Evolutionary conservation across 2,797 vertebrate species (phyloP), one percentile per base, ranked within the genome.

Genomic region (Mareca strepera): DNA sequence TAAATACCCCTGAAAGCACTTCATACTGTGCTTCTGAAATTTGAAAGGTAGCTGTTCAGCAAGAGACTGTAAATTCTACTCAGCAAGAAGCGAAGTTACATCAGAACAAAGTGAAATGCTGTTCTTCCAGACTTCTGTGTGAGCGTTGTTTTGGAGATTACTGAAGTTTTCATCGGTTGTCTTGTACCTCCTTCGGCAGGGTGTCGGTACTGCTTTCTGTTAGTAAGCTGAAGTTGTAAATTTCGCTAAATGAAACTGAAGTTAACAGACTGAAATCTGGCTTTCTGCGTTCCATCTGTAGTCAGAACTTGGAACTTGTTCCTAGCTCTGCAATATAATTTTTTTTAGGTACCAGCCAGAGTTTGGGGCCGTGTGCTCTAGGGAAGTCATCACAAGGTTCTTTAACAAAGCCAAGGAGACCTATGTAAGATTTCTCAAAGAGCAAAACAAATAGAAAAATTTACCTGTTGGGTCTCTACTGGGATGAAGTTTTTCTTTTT

Each of bases 21-120:
- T 79, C 20, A 28, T 35, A 46, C 37, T 78, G 31, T 68, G 33
- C 78, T 89, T 88, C 58, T 85, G 89, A 78, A 95, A 75, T 90
- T 39, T 93, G 78, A 74, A 95, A 94, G 67, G 86, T 81, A 63
- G 23, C 55, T 81, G 26, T 92, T 73, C n/a, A 44, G 82, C 83
- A 88, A 82, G 44, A 53, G 82, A 33, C 43, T 41, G 50, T 63
- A 53, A 87, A 68, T 93, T 85, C 33, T n/a, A 15, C 15, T 86
- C 12, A 12, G 67, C 26, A 31, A 50, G 33, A 43, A 70, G 25
- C 63, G 33, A 52, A 74, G 64, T 72, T 67, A 23, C 13, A 52
- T 81, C 58, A 77, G 53, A 79, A 26, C 60, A 26, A 66, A 77
- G 39, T 20, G 7, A 64, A 89, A 46, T 55, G 16, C 48, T 53